Evolutionary conservation across 1,140 invertebrate species (phyloP), one percentile per base, ranked within the genome.

Genomic region (Pogonognathellus flavescens): DNA sequence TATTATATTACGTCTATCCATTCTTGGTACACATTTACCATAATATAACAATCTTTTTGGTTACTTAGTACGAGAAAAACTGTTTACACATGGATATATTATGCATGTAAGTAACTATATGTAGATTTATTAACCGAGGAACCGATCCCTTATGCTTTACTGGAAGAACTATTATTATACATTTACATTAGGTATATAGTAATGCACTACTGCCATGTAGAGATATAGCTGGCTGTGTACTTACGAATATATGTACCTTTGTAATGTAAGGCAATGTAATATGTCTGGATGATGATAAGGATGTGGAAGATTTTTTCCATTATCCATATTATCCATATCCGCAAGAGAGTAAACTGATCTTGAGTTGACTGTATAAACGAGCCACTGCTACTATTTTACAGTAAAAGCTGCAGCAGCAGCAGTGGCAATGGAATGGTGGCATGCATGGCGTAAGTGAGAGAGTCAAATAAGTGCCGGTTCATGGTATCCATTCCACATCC

Each of bases 271-370:
- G 31, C 10, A 66, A 66, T 66, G 22, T 25, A 66, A 66, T 66
- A 66, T 66, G 14, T 66, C 25, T 66, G 20, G 18, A 66, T 66
- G 62, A 66, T 66, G 62, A 66, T 66, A 66, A 66, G 62, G 62
- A 66, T 66, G 62, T 66, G 62, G 62, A 66, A 66, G 62, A 66
- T 66, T 66, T 66, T 60, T 66, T 25, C 62, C 62, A 66, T 66
- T 66, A 66, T 25, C 22, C 62, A 66, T 66, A 66, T 66, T 66
- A 66, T 66, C 62, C 62, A 66, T 66, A 66, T 66, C 62, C 62
- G 62, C 25, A 20, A 25, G 62, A 20, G 31, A 41, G 31, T 41
- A 41, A 41, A 41, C 31, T 41, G 31, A 41, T 41, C 62, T 14
- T 20, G 62, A 66, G 62, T 66, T 25, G 25, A 66, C 62, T 9